Evolutionary conservation across 2,113 vertebrate genomes (phyloP).

Genomic region (Phoxinus phoxinus): DNA sequence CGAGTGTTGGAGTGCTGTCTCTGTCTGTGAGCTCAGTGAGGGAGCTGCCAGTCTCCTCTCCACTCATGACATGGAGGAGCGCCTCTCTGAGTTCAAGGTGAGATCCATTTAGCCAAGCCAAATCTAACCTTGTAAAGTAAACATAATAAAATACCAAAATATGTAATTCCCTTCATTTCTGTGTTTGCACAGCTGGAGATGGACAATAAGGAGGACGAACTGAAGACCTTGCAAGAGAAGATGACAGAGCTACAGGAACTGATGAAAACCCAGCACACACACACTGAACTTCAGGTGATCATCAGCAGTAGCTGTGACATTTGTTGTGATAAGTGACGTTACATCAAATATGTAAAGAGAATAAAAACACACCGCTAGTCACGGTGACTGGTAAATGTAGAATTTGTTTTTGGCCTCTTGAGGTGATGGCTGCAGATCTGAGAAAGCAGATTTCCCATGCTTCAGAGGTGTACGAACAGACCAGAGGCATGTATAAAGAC

Average conservation of each 20-base stretch:
- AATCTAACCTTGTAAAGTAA: neutral
- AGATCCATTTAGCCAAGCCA: conserved; percentile 5
- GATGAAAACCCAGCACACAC: conserved; percentile 81
- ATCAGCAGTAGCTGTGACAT: neutral
- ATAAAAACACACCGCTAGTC: neutral
- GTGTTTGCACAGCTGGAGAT: conserved; percentile 81
- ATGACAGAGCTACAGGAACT: conserved; percentile 84
- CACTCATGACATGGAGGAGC: conserved; percentile 76
- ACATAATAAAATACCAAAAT: neutral
- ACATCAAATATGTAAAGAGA: neutral
- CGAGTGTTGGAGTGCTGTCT: conserved; percentile 81
- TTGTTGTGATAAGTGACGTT: neutral
- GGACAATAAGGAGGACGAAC: conserved; percentile 80
- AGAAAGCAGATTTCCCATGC: conserved; percentile 87
- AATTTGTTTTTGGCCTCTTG: neutral
- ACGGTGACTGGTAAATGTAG: neutral
- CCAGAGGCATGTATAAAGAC: conserved; percentile 84
- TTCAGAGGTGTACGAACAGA: conserved; percentile 83
- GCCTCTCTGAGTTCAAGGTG: conserved; percentile 88
- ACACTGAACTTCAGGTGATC: conserved; percentile 89
- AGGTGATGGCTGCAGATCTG: conserved; percentile 92
- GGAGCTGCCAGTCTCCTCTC: conserved; percentile 76
- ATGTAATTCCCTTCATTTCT: neutral
- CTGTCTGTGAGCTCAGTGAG: conserved; percentile 81
- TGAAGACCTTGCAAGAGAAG: conserved; percentile 85